Conservation (phyloP, 1,140 invertebrate genomes). For the Wiebesia pumilae region DNA sequence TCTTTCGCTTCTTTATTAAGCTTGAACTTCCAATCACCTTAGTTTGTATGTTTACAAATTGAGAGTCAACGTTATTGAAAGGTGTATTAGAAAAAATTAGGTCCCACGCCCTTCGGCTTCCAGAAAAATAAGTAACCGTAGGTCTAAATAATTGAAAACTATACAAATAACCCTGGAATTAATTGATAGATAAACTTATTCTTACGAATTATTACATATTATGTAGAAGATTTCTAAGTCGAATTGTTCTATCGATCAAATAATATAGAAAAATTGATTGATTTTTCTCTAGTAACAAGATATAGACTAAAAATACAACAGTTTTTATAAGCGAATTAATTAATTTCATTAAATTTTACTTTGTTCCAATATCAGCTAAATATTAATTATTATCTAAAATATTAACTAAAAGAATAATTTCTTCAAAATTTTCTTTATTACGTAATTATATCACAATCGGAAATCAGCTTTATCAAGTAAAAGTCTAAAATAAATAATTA, state of each 20-base stretch:
- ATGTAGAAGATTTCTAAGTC: not conserved
- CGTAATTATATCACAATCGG: too few relatives aligned
- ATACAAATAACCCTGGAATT: not conserved
- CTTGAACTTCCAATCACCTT: not conserved
- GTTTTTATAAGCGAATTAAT: too few relatives aligned
- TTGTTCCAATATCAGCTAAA: too few relatives aligned
- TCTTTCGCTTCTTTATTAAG: not conserved
- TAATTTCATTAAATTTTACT: too few relatives aligned
- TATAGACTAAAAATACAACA: too few relatives aligned
- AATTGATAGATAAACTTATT: not conserved
- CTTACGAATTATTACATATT: not conserved
- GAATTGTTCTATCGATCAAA: not conserved
- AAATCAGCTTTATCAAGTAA: too few relatives aligned
- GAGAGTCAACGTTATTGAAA: not conserved
- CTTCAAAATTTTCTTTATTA: too few relatives aligned
- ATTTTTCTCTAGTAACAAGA: too few relatives aligned
- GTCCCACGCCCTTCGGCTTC: not conserved
- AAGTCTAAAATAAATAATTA: too few relatives aligned
- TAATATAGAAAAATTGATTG: not conserved
- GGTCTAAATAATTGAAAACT: not conserved
- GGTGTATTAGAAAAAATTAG: constrained; percentile 10
- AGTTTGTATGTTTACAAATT: not conserved
- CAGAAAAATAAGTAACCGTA: not conserved
- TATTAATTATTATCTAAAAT: too few relatives aligned
- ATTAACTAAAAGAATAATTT: too few relatives aligned